These are phyloP conservation scores for Gallirallus australis DNA, from an alignment of 2,797 vertebrate species.

Conservation along the genomic window DNA sequence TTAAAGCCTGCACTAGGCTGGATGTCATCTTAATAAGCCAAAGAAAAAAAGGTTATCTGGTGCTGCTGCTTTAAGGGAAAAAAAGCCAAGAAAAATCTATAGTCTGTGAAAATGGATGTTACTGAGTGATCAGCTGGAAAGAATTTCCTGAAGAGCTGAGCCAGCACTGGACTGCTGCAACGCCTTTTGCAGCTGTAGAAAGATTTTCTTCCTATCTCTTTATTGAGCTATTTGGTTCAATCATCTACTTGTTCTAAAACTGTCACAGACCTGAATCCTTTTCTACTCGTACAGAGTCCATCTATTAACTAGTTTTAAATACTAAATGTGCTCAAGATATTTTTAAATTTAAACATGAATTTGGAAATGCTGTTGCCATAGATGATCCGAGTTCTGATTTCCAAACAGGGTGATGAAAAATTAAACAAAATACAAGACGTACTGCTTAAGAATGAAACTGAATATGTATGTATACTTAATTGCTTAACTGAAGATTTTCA, in stretches of 20 bases:
- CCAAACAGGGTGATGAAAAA: not conserved
- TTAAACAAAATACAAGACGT: not conserved
- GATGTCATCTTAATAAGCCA: not conserved
- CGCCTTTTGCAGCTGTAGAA: not conserved
- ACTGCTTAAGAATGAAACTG: not conserved
- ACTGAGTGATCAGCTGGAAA: not conserved
- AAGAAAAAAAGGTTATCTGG: not conserved
- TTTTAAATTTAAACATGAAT: not conserved
- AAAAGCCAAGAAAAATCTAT: too few species aligned
- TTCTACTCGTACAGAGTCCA: not conserved
- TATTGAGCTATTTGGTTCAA: not conserved
- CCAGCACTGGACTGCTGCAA: not conserved
- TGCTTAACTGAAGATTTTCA: not conserved
- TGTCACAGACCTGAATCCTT: not conserved
- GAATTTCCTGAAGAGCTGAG: not conserved
- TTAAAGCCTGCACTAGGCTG: not conserved
- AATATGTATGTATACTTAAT: not conserved
- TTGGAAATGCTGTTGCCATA: not conserved
- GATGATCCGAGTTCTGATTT: not conserved
- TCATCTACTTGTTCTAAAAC: not conserved
- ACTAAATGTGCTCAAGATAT: not conserved
- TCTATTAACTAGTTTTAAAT: not conserved
- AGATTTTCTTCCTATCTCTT: not conserved
- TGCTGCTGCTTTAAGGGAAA: not conserved
- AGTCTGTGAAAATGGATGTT: not conserved